Base-by-base conservation (phyloP, 1,140 invertebrate species). In the Macrotrachela quadricornifera region DNA sequence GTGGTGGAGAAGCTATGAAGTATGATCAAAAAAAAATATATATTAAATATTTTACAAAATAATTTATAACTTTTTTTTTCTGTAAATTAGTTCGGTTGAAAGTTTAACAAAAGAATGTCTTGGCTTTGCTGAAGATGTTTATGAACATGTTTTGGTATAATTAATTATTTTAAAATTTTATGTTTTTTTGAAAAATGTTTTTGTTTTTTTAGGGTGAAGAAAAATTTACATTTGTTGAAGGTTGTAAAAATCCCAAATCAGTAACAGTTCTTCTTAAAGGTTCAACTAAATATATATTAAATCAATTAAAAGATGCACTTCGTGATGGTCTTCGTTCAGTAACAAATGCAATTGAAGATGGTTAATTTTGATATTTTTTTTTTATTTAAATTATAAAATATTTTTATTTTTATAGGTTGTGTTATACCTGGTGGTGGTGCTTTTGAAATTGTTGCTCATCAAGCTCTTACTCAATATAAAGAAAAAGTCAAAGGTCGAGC, bases 261-360 rank as follows among this genome's bases (percentile, higher is more conserved):
- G 94, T 99, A 0, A 97, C 94, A 0, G 82, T 99, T 61, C 72
- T 99, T 1, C 78, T 97, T 46, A 95, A 88, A 70, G 94, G 87
- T 11, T 90, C 91, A 8, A 95, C 91, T 65, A 91, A 90, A 65
- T 84, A 97, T 66, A 86, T 84, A 0, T 74, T 97, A 38, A 74
- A 76, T 11, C 92, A 97, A 71, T 83, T 94, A 57, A 95, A 96
- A 60, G 94, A 97, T 70, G 91, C 92, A 14, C 79, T 99, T 44
- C 76, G 86, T 46, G 91, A 99, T 75, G 94, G 92, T 52, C 72
- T 97, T 8, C 73, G 90, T 54, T 86, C 92, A 47, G 84, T 97
- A 13, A 91, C 91, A 63, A 99, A 99, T 73, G 81, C 86, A 21
- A 81, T 97, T 61, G 82, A 90, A 64, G 94, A 97, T 73, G 70